phyloP scores from a whole-genome alignment of 37 sponge, comb jelly and placozoan genomes.

The Hormiphora californensis region DNA sequence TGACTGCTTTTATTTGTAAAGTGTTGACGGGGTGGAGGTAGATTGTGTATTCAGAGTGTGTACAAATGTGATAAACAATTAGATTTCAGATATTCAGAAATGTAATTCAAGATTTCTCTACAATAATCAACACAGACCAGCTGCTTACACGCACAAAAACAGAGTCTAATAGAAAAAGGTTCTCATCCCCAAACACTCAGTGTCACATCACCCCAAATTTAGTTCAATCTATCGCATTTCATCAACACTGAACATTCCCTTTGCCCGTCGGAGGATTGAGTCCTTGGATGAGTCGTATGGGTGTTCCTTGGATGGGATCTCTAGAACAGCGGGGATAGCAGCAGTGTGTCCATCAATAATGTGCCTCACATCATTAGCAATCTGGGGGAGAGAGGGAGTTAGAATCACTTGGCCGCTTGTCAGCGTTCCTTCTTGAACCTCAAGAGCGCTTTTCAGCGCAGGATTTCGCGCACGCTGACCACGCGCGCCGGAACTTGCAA shows the following conservation, averaged over 20 bases:
- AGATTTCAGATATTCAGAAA: too few species aligned
- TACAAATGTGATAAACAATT: too few species aligned
- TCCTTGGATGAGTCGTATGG: constrained; percentile 96
- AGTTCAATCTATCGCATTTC: constrained; percentile 75
- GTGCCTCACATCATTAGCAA: constrained; percentile 92
- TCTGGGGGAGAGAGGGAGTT: constrained; percentile 56
- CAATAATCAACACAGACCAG: constrained; percentile 22
- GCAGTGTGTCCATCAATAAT: constrained; percentile 68
- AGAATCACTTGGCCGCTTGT: too few species aligned
- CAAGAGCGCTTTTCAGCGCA: too few species aligned
- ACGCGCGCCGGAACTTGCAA: not conserved
- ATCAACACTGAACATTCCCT: constrained; percentile 96
- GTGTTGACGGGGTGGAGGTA: too few species aligned
- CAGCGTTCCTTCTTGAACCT: too few species aligned
- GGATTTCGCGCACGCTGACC: too few species aligned
- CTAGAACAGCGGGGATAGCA: constrained; percentile 84
- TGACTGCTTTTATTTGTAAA: too few species aligned
- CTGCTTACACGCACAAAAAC: not conserved
- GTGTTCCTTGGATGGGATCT: constrained; percentile 97
- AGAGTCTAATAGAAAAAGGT: too few species aligned
- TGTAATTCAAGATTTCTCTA: not conserved
- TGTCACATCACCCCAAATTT: too few species aligned
- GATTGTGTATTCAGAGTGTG: too few species aligned
- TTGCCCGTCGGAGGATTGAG: constrained; percentile 92
- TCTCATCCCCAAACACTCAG: too few species aligned